These are phyloP conservation scores for Prietella phreatophila DNA, from an alignment of 2,113 vertebrate species.

Conservation along the genomic window DNA sequence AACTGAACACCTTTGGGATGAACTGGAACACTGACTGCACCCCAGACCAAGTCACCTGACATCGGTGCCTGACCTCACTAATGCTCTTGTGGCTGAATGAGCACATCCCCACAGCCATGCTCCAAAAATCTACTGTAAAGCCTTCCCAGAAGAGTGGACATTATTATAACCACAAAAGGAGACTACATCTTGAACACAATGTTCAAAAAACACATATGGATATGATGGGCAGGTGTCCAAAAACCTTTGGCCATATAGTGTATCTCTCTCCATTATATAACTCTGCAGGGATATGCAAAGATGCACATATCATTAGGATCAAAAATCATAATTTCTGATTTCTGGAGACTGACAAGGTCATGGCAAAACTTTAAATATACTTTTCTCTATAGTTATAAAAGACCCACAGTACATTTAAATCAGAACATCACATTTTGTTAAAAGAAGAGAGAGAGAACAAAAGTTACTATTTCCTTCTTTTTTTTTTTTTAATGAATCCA, in stretches of 20 bases:
- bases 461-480: too few species aligned
- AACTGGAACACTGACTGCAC: not conserved
- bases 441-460: not conserved
- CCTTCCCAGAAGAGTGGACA: not conserved
- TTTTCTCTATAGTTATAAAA: not conserved
- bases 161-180: not conserved
- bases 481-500: too few species aligned
- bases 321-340: not conserved
- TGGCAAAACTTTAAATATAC: not conserved
- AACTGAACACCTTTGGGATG: not conserved
- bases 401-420: not conserved
- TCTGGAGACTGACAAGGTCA: not conserved
- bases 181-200: not conserved
- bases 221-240: not conserved
- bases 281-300: not conserved
- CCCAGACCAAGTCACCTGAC: not conserved
- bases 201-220: not conserved
- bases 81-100: not conserved
- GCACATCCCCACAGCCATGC: not conserved
- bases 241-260: not conserved
- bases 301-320: not conserved
- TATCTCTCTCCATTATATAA: not conserved
- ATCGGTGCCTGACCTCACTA: not conserved
- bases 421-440: not conserved
- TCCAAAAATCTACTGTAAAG: not conserved